These are phyloP conservation scores for Alosa alosa DNA, from an alignment of 2,113 vertebrate genomes.

Conservation along the genomic window DNA sequence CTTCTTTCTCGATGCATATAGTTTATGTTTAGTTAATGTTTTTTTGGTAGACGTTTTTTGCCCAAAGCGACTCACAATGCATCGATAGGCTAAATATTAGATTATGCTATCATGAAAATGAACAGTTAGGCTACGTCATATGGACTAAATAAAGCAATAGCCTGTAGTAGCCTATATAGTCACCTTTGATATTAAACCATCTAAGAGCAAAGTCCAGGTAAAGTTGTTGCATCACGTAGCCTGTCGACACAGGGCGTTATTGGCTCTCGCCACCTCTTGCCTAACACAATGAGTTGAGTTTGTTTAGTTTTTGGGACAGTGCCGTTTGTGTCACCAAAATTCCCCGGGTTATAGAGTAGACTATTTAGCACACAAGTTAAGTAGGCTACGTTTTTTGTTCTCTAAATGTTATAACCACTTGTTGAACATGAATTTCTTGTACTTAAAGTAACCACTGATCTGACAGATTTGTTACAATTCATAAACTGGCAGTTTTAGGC, in stretches of 20 bases:
- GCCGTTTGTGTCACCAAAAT: background rate
- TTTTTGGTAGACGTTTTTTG: too few relatives aligned
- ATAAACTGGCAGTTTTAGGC: too few relatives aligned
- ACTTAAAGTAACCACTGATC: background rate
- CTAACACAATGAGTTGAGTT: background rate
- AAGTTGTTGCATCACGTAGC: background rate
- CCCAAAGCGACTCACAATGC: too few relatives aligned
- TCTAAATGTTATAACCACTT: background rate
- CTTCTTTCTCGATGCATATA: background rate
- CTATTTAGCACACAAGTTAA: background rate
- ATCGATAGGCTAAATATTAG: too few relatives aligned
- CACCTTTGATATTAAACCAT: constrained; percentile 1
- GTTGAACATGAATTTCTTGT: background rate
- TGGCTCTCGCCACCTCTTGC: background rate
- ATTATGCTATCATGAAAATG: too few relatives aligned
- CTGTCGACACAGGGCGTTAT: background rate
- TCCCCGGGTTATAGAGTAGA: background rate
- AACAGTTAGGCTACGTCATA: too few relatives aligned
- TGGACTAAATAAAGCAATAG: too few relatives aligned
- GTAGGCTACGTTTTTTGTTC: background rate
- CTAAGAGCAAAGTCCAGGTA: background rate
- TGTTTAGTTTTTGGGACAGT: background rate
- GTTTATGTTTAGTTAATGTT: too few relatives aligned
- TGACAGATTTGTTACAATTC: too few relatives aligned
- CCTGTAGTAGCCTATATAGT: background rate